Evolutionary conservation across 2,888 invertebrate genomes (phyloP), one percentile per base, ranked within the genome.

Genomic region (Torymus texanus): DNA sequence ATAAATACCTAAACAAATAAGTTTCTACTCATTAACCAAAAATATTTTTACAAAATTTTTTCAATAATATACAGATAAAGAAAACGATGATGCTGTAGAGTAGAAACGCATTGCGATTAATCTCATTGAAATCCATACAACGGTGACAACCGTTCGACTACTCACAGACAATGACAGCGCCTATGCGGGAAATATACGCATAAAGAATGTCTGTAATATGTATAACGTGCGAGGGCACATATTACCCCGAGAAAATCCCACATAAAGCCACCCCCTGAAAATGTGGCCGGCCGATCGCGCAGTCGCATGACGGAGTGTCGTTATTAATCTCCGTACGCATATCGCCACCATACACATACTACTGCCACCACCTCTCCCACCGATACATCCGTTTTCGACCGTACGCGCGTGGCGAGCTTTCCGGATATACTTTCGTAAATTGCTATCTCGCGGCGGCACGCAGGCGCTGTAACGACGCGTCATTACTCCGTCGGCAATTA

Each of bases 401-500:
- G 41, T n/a, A 61, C 78, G 67, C 68, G 66, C 56, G 18, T 75
- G 41, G 66, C 72, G 68, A 81, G 75, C 76, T 81, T 75, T 68
- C 81, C 83, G 83, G 82, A 84, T 77, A 74, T 84, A 81, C 81
- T 78, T 80, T 75, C 75, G 66, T 80, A 82, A 82, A 84, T 84
- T 83, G 81, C 79, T 77, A 77, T 78, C 83, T 76, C 82, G 80
- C 68, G 65, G n/a, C 56, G 62, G 75, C 59, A 62, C 68, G 68
- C 63, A 50, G 65, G 78, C 77, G 81, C 79, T 81, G 82, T 84
- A 83, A 83, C 78, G 84, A 82, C 83, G 81, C 79, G 85, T 83
- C 85, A 84, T 87, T 87, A 87, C 87, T 86, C 86, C 85, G 84
- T 81, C 81, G 77, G 84, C 87, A 87, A 88, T 88, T 88, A 88